These are phyloP conservation scores for Trematomus bernacchii DNA, from an alignment of 2,797 vertebrate genomes.

Conservation along the genomic window DNA sequence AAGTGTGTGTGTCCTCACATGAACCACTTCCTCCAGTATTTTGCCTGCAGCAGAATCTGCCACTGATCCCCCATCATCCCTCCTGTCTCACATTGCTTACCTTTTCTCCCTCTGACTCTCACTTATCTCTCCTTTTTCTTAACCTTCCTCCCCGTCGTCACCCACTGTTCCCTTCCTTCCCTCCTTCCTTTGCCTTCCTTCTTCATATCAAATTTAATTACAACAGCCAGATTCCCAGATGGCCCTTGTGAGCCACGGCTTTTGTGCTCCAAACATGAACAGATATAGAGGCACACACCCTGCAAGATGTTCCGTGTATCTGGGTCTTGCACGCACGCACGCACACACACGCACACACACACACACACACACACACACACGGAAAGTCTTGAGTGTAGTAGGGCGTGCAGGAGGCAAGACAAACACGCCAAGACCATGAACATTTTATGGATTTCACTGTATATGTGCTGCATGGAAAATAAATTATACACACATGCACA, in stretches of 20 bases:
- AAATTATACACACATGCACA: no score
- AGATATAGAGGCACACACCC: constrained; percentile 60
- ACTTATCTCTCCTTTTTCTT: constrained; percentile 13
- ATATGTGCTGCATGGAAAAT: no score
- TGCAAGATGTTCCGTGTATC: constrained; percentile 45
- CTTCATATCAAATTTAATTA: constrained; percentile 78
- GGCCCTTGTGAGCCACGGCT: constrained; percentile 68
- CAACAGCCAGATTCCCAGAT: constrained; percentile 74
- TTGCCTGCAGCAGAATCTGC: constrained; percentile 45
- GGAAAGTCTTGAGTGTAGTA: no score
- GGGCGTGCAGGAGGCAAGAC: no score
- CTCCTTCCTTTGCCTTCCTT: constrained; percentile 15
- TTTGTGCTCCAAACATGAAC: constrained; percentile 64
- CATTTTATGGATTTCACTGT: no score
- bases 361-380: constrained; percentile 26
- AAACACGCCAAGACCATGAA: no score
- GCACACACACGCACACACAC: constrained; percentile 30
- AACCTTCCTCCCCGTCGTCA: neutral
- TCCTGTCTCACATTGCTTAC: constrained; percentile 18
- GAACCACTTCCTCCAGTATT: constrained; percentile 34
- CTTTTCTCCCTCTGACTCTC: constrained; percentile 15
- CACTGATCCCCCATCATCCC: constrained; percentile 3
- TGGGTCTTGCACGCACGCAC: constrained; percentile 1
- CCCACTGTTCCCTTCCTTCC: constrained; percentile 1
- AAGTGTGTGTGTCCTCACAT: constrained; percentile 32